These are phyloP conservation scores for Pedionomus torquatus DNA, from an alignment of 2,113 vertebrate genomes.

Conservation along the genomic window DNA sequence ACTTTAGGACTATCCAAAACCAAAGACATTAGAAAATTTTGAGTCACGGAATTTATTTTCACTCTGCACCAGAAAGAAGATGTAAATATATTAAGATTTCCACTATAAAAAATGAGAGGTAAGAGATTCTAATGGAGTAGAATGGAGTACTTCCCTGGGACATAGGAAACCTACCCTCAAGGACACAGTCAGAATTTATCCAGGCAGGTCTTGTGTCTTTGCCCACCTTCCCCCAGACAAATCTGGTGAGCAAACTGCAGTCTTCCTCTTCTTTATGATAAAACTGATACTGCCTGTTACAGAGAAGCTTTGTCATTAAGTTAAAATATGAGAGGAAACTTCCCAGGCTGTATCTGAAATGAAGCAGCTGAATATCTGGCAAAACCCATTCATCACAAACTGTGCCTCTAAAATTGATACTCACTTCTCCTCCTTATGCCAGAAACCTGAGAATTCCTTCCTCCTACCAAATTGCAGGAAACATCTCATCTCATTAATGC, in stretches of 20 bases:
- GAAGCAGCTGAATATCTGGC: not conserved
- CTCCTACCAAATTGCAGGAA: slow-evolving; percentile 27
- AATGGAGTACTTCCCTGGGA: not conserved
- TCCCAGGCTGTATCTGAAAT: not conserved
- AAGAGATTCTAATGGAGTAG: not conserved
- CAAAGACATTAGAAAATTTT: not conserved
- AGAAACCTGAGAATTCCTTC: slow-evolving; percentile 6
- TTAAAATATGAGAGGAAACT: not conserved
- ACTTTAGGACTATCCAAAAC: not conserved
- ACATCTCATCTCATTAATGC: slow-evolving; percentile 35
- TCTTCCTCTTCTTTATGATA: not conserved
- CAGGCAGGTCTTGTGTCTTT: not conserved
- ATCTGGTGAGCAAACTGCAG: not conserved
- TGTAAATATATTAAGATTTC: not conserved
- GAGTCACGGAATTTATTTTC: not conserved
- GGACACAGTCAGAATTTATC: not conserved
- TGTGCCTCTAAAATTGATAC: not conserved
- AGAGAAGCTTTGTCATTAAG: not conserved
- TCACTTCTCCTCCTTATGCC: not conserved
- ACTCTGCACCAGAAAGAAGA: not conserved
- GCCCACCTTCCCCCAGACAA: not conserved
- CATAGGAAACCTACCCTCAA: not conserved
- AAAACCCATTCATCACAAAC: not conserved
- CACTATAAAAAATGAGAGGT: not conserved
- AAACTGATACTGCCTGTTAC: not conserved